Evolutionary conservation across 92 coral and sea anemone genomes (phyloP).

Genomic region (Palythoa grandis): DNA sequence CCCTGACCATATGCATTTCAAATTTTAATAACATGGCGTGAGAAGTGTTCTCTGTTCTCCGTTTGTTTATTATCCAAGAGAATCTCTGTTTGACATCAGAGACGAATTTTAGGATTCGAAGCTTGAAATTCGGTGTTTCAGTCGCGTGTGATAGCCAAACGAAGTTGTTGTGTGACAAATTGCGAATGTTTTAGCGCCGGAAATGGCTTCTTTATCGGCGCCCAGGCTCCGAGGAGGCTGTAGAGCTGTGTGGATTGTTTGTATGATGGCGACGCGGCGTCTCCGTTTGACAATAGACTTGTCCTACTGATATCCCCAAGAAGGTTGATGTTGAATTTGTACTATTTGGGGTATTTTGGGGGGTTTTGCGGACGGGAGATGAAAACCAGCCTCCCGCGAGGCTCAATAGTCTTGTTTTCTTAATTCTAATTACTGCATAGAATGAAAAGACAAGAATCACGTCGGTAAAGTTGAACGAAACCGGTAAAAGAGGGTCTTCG

Average conservation of each 20-base stretch:
- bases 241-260: slow-evolving; percentile 75
- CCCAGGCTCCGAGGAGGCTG: slow-evolving; percentile 70
- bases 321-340: slow-evolving; percentile 83
- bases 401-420: slow-evolving; percentile 9
- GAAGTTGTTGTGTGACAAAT: slow-evolving; percentile 42
- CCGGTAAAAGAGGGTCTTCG: not conserved
- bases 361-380: slow-evolving; percentile 32
- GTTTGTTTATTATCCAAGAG: slow-evolving; percentile 63
- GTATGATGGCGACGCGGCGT: slow-evolving; percentile 88
- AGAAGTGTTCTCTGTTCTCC: slow-evolving; percentile 52
- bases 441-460: slow-evolving; percentile 16
- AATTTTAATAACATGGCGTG: slow-evolving; percentile 76
- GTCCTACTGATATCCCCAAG: slow-evolving; percentile 79
- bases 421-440: slow-evolving; percentile 29
- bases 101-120: not conserved
- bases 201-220: slow-evolving; percentile 65
- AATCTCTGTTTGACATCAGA: slow-evolving; percentile 40
- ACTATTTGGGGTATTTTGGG: slow-evolving; percentile 76
- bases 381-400: slow-evolving; percentile 39
- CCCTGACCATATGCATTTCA: slow-evolving; percentile 91
- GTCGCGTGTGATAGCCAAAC: not conserved
- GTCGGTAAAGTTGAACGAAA: slow-evolving; percentile 16
- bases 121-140: not conserved
- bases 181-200: slow-evolving; percentile 58
- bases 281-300: slow-evolving; percentile 84